These are phyloP conservation scores for Diadophis punctatus DNA, from an alignment of 2,113 vertebrate species.

Conservation along the genomic window DNA sequence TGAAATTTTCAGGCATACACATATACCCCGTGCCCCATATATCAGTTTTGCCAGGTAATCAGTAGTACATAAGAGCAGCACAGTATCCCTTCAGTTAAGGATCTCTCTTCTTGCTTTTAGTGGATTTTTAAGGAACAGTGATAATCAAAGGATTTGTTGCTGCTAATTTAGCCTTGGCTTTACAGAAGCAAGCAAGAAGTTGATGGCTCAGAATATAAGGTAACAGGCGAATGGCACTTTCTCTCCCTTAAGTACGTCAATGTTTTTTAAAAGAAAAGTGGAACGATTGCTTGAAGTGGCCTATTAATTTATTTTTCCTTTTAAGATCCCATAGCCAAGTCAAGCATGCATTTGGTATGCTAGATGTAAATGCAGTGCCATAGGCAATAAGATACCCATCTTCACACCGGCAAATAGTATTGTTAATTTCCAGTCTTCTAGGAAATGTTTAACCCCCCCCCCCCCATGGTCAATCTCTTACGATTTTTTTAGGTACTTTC, in stretches of 20 bases:
- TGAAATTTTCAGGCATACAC: neutral
- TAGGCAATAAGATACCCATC: neutral
- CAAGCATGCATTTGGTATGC: neutral
- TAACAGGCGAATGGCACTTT: neutral
- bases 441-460: neutral
- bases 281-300: neutral
- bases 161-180: neutral
- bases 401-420: neutral
- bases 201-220: neutral
- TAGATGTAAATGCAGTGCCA: neutral
- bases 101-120: conserved; percentile 1
- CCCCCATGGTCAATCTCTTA: neutral
- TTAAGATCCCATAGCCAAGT: neutral
- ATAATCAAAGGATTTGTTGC: neutral
- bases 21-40: neutral
- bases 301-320: too few species aligned
- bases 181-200: neutral
- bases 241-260: neutral
- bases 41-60: conserved; percentile 14
- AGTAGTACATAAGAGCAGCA: neutral
- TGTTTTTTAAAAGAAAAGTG: neutral
- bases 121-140: neutral
- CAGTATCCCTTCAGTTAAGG: neutral
- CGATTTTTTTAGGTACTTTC: neutral
- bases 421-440: accelerated